These are phyloP conservation scores for Diaphora mendica DNA, from an alignment of 2,888 invertebrate species.

Conservation along the genomic window DNA sequence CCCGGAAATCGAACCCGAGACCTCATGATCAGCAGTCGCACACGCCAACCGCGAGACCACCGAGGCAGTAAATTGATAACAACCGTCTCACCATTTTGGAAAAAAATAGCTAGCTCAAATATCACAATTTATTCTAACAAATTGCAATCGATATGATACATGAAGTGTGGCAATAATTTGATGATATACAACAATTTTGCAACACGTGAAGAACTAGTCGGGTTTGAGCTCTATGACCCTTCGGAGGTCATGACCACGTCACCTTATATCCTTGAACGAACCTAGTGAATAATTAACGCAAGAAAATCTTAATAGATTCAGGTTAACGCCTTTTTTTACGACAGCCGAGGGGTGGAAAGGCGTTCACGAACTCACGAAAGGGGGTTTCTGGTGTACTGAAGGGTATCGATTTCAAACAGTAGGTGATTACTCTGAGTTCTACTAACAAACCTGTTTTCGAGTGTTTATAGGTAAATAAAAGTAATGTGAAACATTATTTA, in stretches of 20 bases:
- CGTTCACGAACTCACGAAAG: conserved; percentile 21
- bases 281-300: conserved; percentile 29
- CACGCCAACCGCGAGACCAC: too few relatives aligned
- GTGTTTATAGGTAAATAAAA: neutral
- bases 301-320: conserved; percentile 41
- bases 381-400: conserved; percentile 19
- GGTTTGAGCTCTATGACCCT: conserved; percentile 17
- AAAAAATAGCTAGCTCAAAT: conserved; percentile 7
- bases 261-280: conserved; percentile 41
- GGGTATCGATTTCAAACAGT: conserved; percentile 39
- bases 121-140: conserved; percentile 5
- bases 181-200: conserved; percentile 12
- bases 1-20: too few relatives aligned
- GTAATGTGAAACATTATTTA: conserved; percentile 7
- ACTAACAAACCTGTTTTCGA: neutral
- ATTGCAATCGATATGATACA: conserved; percentile 1
- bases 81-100: too few relatives aligned
- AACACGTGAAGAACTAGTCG: conserved; percentile 1
- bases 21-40: too few relatives aligned
- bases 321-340: conserved; percentile 23
- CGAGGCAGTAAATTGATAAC: too few relatives aligned
- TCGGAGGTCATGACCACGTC: conserved; percentile 34
- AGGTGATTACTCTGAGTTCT: conserved; percentile 25
- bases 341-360: conserved; percentile 18
- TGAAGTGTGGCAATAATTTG: neutral